Conservation (phyloP, 92 coral and sea anemone species). For the Umimayanthus kanabou region DNA sequence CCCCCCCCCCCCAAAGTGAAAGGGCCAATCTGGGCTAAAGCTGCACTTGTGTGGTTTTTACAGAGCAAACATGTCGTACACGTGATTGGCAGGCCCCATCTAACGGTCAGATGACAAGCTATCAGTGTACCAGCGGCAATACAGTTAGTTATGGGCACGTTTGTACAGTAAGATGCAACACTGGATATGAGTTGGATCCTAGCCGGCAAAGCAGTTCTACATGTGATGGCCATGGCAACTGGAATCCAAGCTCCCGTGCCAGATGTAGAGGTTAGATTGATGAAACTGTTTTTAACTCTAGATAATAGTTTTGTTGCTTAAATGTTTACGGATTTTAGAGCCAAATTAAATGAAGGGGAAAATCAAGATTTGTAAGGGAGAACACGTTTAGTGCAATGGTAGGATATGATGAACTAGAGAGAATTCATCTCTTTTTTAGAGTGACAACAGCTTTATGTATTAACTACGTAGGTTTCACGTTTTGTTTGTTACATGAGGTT, state of each 20-base stretch:
- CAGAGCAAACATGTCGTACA: constrained; percentile 29
- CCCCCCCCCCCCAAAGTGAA: too few relatives aligned
- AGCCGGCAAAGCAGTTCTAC: not conserved
- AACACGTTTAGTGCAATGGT: too few relatives aligned
- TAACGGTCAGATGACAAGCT: constrained; percentile 39
- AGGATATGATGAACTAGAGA: too few relatives aligned
- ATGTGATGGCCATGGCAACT: constrained; percentile 32
- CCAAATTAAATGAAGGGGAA: too few relatives aligned
- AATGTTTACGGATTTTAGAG: too few relatives aligned
- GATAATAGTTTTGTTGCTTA: not conserved
- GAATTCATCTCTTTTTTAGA: too few relatives aligned
- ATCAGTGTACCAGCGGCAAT: constrained; percentile 34
- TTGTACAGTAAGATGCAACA: not conserved
- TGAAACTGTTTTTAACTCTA: too few relatives aligned
- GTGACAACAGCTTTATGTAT: too few relatives aligned
- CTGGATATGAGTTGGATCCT: not conserved
- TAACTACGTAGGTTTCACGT: too few relatives aligned
- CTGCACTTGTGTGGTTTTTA: not conserved
- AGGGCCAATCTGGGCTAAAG: too few relatives aligned
- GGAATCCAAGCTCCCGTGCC: constrained; percentile 43
- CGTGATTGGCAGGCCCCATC: constrained; percentile 42
- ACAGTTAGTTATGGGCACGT: not conserved
- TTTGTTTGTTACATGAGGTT: too few relatives aligned
- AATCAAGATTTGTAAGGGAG: too few relatives aligned
- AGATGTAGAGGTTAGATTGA: constrained; percentile 33